Evolutionary conservation across 2,888 invertebrate genomes (phyloP).

Genomic region (Asteroscopus sphinx): DNA sequence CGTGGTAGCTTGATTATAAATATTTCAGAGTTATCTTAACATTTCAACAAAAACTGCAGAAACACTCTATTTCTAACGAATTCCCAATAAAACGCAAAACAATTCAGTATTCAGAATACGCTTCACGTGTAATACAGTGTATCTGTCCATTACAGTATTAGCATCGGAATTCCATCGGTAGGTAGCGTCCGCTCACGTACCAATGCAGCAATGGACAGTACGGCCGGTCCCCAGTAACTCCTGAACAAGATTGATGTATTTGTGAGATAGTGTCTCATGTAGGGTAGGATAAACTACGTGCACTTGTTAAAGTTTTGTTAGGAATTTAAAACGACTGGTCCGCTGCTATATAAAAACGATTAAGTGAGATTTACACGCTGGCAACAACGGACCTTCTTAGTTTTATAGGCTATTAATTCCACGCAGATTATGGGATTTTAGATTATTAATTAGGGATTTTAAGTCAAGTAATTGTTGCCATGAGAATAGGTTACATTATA

Average conservation of each 20-base stretch:
- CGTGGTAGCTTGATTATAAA: too few species aligned
- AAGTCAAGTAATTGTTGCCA: too few species aligned
- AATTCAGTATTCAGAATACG: slow-evolving; percentile 49
- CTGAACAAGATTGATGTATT: slow-evolving; percentile 85
- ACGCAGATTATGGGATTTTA: slow-evolving; percentile 35
- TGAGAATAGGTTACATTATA: too few species aligned
- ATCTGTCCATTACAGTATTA: slow-evolving; percentile 69
- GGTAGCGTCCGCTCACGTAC: slow-evolving; percentile 67
- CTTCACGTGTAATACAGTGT: slow-evolving; percentile 41
- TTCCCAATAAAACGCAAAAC: slow-evolving; percentile 30
- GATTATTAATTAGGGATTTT: slow-evolving; percentile 44
- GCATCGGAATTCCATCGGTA: slow-evolving; percentile 71
- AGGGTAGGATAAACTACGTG: slow-evolving; percentile 58
- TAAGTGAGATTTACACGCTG: slow-evolving; percentile 46
- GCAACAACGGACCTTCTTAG: slow-evolving; percentile 39
- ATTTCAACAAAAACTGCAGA: too few species aligned
- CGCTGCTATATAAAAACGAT: slow-evolving; percentile 34
- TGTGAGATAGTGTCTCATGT: slow-evolving; percentile 66
- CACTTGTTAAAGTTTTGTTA: slow-evolving; percentile 50
- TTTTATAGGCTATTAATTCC: slow-evolving; percentile 46
- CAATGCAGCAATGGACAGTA: slow-evolving; percentile 61
- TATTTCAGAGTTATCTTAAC: too few species aligned
- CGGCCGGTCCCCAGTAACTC: slow-evolving; percentile 72
- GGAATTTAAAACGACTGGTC: slow-evolving; percentile 30
- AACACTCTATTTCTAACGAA: slow-evolving; percentile 6